These are phyloP conservation scores for Trogon melanurus DNA, from an alignment of 2,113 vertebrate species.

Conservation along the genomic window DNA sequence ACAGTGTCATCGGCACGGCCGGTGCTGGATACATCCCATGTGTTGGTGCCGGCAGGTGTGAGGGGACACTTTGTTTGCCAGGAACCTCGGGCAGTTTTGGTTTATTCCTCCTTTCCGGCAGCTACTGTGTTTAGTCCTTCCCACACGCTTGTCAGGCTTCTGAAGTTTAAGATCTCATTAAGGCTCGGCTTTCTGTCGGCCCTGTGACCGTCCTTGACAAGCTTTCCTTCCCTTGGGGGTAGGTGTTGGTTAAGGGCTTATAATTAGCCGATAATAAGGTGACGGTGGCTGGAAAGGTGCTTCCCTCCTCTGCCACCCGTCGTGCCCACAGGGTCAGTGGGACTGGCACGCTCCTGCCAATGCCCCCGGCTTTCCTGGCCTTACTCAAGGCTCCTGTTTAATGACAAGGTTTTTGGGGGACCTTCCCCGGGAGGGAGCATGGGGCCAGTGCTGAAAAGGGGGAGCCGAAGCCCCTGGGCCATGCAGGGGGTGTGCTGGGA, in stretches of 20 bases:
- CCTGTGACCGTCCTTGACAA: not conserved
- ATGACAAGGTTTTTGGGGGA: not conserved
- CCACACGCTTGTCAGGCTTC: rapidly evolving
- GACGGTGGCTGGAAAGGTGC: not conserved
- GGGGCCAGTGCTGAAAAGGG: not conserved
- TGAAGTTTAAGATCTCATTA: not conserved
- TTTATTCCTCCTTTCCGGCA: not conserved
- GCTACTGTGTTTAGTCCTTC: not conserved
- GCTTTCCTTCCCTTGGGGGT: not conserved
- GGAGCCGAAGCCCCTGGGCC: not conserved
- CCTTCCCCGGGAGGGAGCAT: not conserved
- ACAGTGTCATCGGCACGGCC: not conserved
- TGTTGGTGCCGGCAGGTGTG: not conserved
- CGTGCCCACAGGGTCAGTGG: rapidly evolving
- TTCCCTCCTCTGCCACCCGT: not conserved
- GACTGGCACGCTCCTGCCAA: rapidly evolving
- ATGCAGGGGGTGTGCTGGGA: not conserved
- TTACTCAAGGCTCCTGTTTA: rapidly evolving
- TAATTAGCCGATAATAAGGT: not conserved
- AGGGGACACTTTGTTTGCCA: not conserved
- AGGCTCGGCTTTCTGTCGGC: not conserved
- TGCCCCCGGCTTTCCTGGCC: not conserved
- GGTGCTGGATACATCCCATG: rapidly evolving
- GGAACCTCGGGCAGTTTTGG: not conserved
- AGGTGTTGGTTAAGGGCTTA: not conserved